Evolutionary conservation across 2,113 vertebrate genomes (phyloP), one percentile per base, ranked within the genome.

Genomic region (Naja naja): DNA sequence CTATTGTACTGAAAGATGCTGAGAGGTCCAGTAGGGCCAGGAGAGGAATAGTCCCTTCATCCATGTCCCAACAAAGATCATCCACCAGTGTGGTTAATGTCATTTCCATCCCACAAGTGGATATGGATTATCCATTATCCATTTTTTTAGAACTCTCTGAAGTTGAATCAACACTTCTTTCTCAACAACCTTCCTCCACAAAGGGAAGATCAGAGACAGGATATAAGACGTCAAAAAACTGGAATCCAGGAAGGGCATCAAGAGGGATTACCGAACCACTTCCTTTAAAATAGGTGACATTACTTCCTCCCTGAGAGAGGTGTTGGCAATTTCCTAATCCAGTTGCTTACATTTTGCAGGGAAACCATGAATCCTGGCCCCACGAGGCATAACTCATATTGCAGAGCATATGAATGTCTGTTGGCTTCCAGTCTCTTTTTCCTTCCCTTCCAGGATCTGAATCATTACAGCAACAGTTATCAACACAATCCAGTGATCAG

Each of bases 391-490:
- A 16, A 27, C 23, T 27, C 20, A 47, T 87, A 81, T 10, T 93
- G 94, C 97, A 92, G 95, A 89, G 91, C 94, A 96, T 96, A 94
- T 95, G 96, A 94, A 91, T 95, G 94, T 97, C 97, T 98, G 95
- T 96, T 95, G 96, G 95, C 92, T 97, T 95, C 95, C 94, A 92
- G 92, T 47, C 54, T 45, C 43, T 34, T 58, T 85, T 23, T 14
- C 25, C 54, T 93, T 94, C 87, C 90, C 92, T 91, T 90, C 94
- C 92, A 96, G 89, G 93, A 92, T 96, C 94, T 98, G 98, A 98
- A 97, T 98, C 98, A 98, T 94, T 96, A 95, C 91, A 95, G 94
- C 96, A 96, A 94, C 95, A 93, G 92, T 88, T 96, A 96, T 94
- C 94, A 92, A 97, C 96, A 97, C 96, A 97, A 95, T 90, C 95